Evolutionary conservation across 2,797 vertebrate genomes (phyloP), one percentile per base, ranked within the genome.

Genomic region (Chiroxiphia lanceolata): DNA sequence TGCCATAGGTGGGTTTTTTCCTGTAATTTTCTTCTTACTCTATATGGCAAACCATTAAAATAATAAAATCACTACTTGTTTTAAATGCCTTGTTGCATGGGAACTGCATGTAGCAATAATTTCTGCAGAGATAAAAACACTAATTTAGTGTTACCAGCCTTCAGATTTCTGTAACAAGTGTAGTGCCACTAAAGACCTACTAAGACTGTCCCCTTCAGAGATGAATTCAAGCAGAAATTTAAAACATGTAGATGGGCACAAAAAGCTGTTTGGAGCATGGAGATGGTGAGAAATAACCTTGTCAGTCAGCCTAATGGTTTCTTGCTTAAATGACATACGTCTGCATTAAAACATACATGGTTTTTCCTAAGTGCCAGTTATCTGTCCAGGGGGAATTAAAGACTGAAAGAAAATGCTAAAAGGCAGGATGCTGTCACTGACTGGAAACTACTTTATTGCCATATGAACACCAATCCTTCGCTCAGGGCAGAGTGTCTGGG

Each of bases 241-340:
- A 64, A 95, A 94, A 89, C 3, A 1, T 77, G 63, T 75, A 75
- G 45, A 83, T 79, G 36, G 57, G 33, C 44, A 77, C 29, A 64
- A 69, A 87, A 92, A 95, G 18, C n/a, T 92, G 27, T 65, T 95
- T 83, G 54, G 40, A 91, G 79, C 15, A 0, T n/a, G 33, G 27
- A 69, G 29, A 67, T 61, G 3, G 42, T 90, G 65, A 95, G 48
- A 93, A 97, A 94, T 79, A 93, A 87, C 29, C 76, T 87, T 94
- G 50, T 65, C 83, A 91, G n/a, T 77, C 71, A 19, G 29, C 90
- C 36, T 65, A 0, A 0, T 18, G 3, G 13, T 82, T 91, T 76
- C 8, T 19, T 42, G 9, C 26, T 25, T 74, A 13, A 56, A 40
- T 88, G 26, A 68, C 60, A 64, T 13, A 74, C 15, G 68, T 42